Evolutionary conservation across 2,113 vertebrate species (phyloP).

Genomic region (Harpagus bidentatus): DNA sequence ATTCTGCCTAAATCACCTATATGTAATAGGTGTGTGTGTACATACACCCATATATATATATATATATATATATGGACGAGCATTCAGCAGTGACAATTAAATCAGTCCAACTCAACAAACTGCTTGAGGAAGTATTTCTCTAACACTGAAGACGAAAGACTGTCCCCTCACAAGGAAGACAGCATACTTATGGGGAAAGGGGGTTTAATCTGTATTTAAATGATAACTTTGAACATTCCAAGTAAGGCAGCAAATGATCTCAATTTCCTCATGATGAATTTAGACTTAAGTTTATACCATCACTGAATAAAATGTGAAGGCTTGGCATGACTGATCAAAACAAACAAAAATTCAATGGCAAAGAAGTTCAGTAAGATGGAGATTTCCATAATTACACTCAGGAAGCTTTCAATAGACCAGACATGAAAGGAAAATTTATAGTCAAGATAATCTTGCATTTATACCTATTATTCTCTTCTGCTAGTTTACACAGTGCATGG

Average conservation of each 20-base stretch:
- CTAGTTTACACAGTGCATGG: slow-evolving; percentile 82
- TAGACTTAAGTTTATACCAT: neutral
- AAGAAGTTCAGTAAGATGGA: neutral
- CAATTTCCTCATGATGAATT: neutral
- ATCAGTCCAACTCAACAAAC: neutral
- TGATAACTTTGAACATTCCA: neutral
- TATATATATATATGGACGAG: neutral
- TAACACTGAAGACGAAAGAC: neutral
- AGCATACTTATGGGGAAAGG: neutral
- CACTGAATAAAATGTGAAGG: neutral
- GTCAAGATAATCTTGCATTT: neutral
- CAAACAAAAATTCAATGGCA: neutral
- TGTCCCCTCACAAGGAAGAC: neutral
- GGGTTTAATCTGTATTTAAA: neutral
- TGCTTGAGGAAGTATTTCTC: neutral
- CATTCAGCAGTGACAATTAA: neutral
- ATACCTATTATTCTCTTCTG: slow-evolving; percentile 81
- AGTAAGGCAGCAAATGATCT: neutral
- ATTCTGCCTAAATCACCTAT: neutral
- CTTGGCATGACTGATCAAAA: neutral
- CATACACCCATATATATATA: neutral
- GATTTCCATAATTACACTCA: neutral
- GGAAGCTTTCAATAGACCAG: slow-evolving; percentile 16
- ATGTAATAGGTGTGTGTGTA: neutral
- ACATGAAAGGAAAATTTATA: slow-evolving; percentile 1